Evolutionary conservation across 1,140 invertebrate species (phyloP).

Genomic region (Orchesella cincta): DNA sequence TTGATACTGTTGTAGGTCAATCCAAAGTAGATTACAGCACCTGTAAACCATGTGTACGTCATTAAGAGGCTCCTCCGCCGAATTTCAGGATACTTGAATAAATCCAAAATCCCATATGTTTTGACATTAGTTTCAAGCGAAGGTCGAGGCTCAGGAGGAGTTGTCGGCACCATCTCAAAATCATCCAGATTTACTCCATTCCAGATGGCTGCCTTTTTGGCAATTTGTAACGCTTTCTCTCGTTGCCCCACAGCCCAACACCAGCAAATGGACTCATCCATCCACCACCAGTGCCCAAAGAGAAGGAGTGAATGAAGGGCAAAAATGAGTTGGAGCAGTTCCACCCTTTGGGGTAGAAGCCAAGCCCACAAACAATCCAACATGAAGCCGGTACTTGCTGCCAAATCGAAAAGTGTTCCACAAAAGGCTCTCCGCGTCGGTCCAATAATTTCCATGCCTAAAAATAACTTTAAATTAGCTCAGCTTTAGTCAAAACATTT

Average conservation of each 20-base stretch:
- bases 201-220: neutral
- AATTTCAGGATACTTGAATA: conserved; percentile 77
- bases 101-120: conserved; percentile 59
- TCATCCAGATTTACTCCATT: no score
- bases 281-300: neutral
- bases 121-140: no score
- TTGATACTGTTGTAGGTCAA: conserved; percentile 69
- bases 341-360: neutral
- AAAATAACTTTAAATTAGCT: no score
- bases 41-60: conserved; percentile 80
- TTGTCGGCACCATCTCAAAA: no score
- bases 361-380: neutral
- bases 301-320: neutral
- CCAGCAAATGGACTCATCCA: neutral
- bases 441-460: neutral
- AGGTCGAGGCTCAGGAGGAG: no score
- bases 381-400: neutral
- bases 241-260: neutral
- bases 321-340: neutral
- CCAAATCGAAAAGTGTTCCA: neutral
- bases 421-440: neutral
- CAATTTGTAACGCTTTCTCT: neutral
- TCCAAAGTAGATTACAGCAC: conserved; percentile 71
- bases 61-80: conserved; percentile 77
- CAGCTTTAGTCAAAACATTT: no score